Evolutionary conservation across 2,888 invertebrate species (phyloP).

Genomic region (Tridacna gigas): DNA sequence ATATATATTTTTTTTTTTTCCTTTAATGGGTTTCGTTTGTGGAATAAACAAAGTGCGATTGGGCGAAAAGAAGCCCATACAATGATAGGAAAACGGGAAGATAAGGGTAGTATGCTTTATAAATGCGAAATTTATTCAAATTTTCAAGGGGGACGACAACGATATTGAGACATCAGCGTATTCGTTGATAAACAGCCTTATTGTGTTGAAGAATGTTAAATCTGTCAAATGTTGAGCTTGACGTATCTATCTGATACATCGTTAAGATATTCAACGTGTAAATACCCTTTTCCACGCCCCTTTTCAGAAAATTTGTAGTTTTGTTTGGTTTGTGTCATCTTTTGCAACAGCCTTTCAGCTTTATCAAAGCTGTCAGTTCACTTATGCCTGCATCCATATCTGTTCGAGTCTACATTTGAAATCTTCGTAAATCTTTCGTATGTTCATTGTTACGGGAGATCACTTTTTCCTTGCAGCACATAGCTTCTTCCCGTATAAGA

Average conservation of each 20-base stretch:
- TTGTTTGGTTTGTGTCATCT: too few relatives aligned
- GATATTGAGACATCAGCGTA: slow-evolving; percentile 31
- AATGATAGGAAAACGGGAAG: neutral
- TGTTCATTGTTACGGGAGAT: too few relatives aligned
- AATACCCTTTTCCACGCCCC: neutral
- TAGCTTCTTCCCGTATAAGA: too few relatives aligned
- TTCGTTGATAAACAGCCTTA: slow-evolving; percentile 7
- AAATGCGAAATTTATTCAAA: slow-evolving; percentile 43
- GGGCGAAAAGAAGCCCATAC: too few relatives aligned
- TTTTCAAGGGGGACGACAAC: neutral
- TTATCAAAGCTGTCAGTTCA: neutral
- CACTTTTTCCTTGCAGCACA: too few relatives aligned
- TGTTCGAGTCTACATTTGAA: too few relatives aligned
- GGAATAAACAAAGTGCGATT: too few relatives aligned
- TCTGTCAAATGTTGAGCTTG: neutral
- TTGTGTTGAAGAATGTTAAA: slow-evolving; percentile 2
- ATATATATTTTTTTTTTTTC: too few relatives aligned
- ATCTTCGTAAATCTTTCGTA: too few relatives aligned
- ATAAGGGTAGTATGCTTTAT: neutral
- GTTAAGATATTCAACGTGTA: neutral
- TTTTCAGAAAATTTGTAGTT: neutral
- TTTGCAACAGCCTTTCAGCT: too few relatives aligned
- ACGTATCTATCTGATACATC: neutral
- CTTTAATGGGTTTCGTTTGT: too few relatives aligned
- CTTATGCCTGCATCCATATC: neutral